A percentile compares a stretch with the other conserved stretches of the same genome.
phyloP scores from a whole-genome alignment of 2,888 invertebrate genomes.

The Toxonevra muliebris region DNA sequence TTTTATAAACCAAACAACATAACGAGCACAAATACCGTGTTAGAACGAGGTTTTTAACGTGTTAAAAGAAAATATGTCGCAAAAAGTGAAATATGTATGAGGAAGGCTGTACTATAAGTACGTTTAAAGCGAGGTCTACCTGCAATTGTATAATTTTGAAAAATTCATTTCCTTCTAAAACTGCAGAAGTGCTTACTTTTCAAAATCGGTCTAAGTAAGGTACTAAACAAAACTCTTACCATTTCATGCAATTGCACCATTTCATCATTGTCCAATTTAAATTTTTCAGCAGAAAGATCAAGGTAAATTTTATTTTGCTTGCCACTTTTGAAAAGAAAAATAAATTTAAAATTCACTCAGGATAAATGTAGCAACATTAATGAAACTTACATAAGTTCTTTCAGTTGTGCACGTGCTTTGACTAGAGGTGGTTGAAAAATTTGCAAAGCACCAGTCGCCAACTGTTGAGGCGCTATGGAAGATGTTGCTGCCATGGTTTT shows the following conservation, averaged over 20 bases:
- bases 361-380: slow-evolving; percentile 3
- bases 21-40: too few relatives aligned
- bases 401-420: slow-evolving; percentile 54
- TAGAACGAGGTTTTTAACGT: too few relatives aligned
- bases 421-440: slow-evolving; percentile 56
- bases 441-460: slow-evolving; percentile 55
- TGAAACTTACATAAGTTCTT: slow-evolving; percentile 57
- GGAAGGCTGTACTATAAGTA: too few relatives aligned
- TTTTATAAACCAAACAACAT: too few relatives aligned
- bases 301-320: slow-evolving; percentile 63
- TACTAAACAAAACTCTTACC: slow-evolving; percentile 47
- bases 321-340: slow-evolving; percentile 45
- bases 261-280: slow-evolving; percentile 58
- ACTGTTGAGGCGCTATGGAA: slow-evolving; percentile 50
- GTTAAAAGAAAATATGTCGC: too few relatives aligned
- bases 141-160: too few relatives aligned
- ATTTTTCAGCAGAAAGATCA: slow-evolving; percentile 60
- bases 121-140: too few relatives aligned
- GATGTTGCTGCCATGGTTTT: slow-evolving; percentile 21
- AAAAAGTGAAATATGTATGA: too few relatives aligned
- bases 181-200: too few relatives aligned
- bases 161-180: too few relatives aligned
- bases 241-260: slow-evolving; percentile 56
- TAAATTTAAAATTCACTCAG: neutral
- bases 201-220: too few relatives aligned